A percentile compares a stretch with the other conserved stretches of the same genome.
These are phyloP conservation scores for Trichopoda pennipes DNA, from an alignment of 2,888 invertebrate genomes.

Conservation along the genomic window DNA sequence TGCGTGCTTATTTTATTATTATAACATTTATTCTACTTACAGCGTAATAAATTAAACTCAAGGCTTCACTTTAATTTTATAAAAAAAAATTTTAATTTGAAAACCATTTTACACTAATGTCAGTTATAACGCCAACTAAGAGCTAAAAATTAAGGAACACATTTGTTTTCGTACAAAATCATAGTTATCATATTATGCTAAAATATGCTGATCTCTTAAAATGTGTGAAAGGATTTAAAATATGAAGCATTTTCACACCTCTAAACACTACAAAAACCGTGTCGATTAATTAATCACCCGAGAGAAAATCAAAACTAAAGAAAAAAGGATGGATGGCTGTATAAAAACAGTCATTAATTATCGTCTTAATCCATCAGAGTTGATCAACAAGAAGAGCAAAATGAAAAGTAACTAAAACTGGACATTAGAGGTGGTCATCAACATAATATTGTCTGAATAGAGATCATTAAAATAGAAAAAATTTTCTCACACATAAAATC, in stretches of 20 bases:
- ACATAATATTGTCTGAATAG: neutral
- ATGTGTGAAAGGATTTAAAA: conserved; percentile 61
- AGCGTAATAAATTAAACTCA: no score
- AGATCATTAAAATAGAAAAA: conserved; percentile 70
- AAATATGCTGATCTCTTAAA: neutral
- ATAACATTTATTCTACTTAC: no score
- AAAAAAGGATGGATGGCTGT: conserved; percentile 44
- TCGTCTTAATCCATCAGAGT: conserved; percentile 75
- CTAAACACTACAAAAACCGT: conserved; percentile 38
- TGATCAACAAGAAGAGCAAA: conserved; percentile 62
- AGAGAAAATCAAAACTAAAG: conserved; percentile 12
- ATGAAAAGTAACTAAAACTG: conserved; percentile 70
- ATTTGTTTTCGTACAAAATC: conserved; percentile 4
- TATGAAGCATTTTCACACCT: conserved; percentile 63
- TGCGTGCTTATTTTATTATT: no score
- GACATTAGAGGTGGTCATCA: conserved; percentile 44
- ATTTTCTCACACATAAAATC: conserved; percentile 76
- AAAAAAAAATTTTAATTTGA: no score
- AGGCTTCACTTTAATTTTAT: no score
- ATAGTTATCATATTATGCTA: neutral
- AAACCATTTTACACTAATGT: no score
- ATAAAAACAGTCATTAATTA: conserved; percentile 76
- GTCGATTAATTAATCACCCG: conserved; percentile 64
- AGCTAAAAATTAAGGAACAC: neutral
- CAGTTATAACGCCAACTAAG: neutral